Percentiles rank a stretch among this genome's conserved stretches.
phyloP scores from a whole-genome alignment of 1,140 invertebrate genomes.

The Drosophila oshimai region DNA sequence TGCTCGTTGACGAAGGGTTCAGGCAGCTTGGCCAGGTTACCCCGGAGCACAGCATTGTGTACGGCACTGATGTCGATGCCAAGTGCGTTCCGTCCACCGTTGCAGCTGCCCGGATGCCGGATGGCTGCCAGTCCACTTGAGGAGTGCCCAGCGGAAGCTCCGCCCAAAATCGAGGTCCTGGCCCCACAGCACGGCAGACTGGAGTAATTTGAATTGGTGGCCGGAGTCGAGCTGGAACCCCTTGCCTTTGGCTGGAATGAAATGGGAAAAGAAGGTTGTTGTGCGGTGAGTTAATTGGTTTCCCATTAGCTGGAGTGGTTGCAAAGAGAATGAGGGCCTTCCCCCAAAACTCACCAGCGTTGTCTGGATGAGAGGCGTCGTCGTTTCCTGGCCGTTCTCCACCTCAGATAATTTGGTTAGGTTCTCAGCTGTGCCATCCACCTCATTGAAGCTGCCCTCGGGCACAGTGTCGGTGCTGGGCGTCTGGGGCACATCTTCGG shows the following conservation, averaged over 20 bases:
- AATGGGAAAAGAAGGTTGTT: not conserved
- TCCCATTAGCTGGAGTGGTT: slow-evolving; percentile 15
- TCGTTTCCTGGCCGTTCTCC: slow-evolving; percentile 55
- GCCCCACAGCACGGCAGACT: slow-evolving; percentile 80
- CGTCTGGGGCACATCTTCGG: slow-evolving; percentile 74
- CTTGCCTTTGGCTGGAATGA: slow-evolving; percentile 71
- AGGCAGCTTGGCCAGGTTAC: slow-evolving; percentile 75
- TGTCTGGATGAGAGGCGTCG: slow-evolving; percentile 71
- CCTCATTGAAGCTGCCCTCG: slow-evolving; percentile 70
- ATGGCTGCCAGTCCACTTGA: slow-evolving; percentile 35
- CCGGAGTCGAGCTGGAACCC: slow-evolving; percentile 58
- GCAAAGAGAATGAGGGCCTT: not conserved
- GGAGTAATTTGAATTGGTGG: slow-evolving; percentile 74
- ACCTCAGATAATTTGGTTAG: slow-evolving; percentile 71
- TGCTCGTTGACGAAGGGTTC: slow-evolving; percentile 84
- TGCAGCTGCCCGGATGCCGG: slow-evolving; percentile 62
- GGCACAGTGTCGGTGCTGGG: slow-evolving; percentile 73
- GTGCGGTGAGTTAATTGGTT: slow-evolving; percentile 53
- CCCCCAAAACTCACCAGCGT: slow-evolving; percentile 62
- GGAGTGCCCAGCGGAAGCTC: slow-evolving; percentile 14
- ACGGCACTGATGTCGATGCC: slow-evolving; percentile 82
- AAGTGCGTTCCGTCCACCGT: slow-evolving; percentile 71
- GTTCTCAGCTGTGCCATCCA: slow-evolving; percentile 70
- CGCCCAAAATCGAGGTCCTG: slow-evolving; percentile 46
- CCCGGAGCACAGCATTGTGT: slow-evolving; percentile 79